phyloP scores from a whole-genome alignment of 2,113 vertebrate species.

The Passer montanus region DNA sequence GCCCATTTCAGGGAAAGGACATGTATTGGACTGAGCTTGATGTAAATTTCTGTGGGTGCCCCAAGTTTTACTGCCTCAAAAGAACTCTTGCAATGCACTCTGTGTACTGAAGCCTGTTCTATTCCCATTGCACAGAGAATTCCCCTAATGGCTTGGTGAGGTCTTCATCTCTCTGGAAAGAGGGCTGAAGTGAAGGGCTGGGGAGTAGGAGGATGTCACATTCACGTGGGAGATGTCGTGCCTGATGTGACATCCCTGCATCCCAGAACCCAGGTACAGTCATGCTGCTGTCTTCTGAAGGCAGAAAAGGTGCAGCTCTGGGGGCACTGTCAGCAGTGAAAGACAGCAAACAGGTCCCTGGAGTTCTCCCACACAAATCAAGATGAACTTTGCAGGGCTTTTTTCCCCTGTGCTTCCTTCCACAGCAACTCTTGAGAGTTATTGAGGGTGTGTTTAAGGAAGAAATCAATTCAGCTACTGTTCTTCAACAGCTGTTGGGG shows the following conservation, averaged over 20 bases:
- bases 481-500: not conserved
- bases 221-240: not conserved
- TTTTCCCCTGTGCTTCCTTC: not conserved
- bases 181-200: not conserved
- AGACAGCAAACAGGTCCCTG: not conserved
- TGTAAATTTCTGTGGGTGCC: not conserved
- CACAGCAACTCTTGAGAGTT: not conserved
- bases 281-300: not conserved
- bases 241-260: not conserved
- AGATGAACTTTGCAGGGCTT: not conserved
- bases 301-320: not conserved
- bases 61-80: not conserved
- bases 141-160: not conserved
- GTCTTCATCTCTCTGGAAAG: not conserved
- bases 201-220: not conserved
- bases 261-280: not conserved
- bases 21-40: not conserved
- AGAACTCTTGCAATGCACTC: not conserved
- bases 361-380: conserved; percentile 27
- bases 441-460: not conserved
- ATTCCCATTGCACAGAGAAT: not conserved
- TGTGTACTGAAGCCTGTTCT: not conserved
- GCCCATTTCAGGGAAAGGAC: not conserved
- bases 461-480: not conserved
- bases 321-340: not conserved